Evolutionary conservation across 2,113 vertebrate genomes (phyloP).

Genomic region (Macquaria ambigua): DNA sequence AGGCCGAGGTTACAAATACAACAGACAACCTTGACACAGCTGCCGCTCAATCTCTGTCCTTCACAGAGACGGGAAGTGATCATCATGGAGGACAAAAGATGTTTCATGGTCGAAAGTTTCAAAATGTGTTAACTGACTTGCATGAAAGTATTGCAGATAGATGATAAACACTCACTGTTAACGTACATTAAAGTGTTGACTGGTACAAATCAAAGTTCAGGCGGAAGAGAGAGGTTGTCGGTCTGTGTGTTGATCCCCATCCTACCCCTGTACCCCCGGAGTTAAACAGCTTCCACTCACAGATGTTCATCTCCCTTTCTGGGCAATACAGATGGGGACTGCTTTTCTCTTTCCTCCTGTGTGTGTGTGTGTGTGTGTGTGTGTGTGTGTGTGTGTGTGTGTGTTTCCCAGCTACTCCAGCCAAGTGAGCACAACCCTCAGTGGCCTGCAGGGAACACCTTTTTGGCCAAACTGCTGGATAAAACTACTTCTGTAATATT

Average conservation of each 20-base stretch:
- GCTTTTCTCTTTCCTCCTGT: background rate
- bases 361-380: background rate
- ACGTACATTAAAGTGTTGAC: background rate
- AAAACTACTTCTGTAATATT: background rate
- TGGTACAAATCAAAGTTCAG: background rate
- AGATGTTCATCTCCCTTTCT: slow-evolving; percentile 41
- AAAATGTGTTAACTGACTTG: background rate
- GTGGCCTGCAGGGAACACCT: background rate
- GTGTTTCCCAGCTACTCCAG: background rate
- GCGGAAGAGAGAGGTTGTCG: background rate
- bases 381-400: background rate
- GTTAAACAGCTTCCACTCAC: slow-evolving; percentile 20
- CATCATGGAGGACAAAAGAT: background rate
- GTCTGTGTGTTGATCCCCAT: slow-evolving; percentile 36
- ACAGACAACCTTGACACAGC: slow-evolving; percentile 18
- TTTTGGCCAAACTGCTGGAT: no score
- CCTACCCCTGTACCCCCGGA: slow-evolving; percentile 41
- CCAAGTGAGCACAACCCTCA: slow-evolving; percentile 1
- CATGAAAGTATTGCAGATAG: background rate
- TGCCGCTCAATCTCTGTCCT: background rate
- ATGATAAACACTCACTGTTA: background rate
- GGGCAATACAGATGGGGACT: slow-evolving; percentile 1
- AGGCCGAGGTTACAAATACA: slow-evolving; percentile 40
- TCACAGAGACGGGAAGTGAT: background rate
- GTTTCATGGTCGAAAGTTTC: background rate